Percentiles rank a stretch among this genome's conserved stretches.
These are phyloP conservation scores for Diorhabda elongata DNA, from an alignment of 1,140 invertebrate species.

Conservation along the genomic window DNA sequence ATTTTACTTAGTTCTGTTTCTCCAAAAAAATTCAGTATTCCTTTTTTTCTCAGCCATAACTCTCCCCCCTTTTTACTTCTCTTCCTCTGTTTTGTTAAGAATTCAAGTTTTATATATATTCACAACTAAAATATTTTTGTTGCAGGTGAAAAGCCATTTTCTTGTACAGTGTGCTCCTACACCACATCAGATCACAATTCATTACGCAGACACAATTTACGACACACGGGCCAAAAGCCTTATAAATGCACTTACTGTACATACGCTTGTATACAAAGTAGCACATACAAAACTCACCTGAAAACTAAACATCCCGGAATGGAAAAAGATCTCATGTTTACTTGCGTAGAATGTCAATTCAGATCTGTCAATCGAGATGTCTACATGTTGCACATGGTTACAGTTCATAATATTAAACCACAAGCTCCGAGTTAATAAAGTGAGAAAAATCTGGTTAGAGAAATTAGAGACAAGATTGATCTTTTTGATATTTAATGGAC, in stretches of 20 bases:
- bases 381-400: constrained; percentile 39
- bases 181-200: constrained; percentile 77
- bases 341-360: constrained; percentile 53
- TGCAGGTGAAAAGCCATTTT: constrained; percentile 75
- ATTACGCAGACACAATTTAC: constrained; percentile 70
- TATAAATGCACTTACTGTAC: constrained; percentile 69
- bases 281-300: constrained; percentile 59
- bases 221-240: constrained; percentile 68
- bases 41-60: too few species aligned
- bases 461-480: too few species aligned
- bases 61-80: background rate
- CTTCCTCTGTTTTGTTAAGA: too few species aligned
- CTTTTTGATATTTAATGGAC: too few species aligned
- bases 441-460: too few species aligned
- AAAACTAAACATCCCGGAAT: constrained; percentile 55
- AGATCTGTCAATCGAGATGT: constrained; percentile 55
- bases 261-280: constrained; percentile 66
- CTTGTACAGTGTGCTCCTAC: constrained; percentile 73
- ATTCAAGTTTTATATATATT: too few species aligned
- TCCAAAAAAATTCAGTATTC: background rate
- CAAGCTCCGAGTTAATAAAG: background rate
- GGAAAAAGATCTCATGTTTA: constrained; percentile 50
- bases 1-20: too few species aligned
- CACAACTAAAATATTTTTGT: constrained; percentile 27
- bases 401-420: constrained; percentile 29